Base-by-base conservation (phyloP, 2,888 invertebrate genomes). In the Oeneis ivallda region DNA sequence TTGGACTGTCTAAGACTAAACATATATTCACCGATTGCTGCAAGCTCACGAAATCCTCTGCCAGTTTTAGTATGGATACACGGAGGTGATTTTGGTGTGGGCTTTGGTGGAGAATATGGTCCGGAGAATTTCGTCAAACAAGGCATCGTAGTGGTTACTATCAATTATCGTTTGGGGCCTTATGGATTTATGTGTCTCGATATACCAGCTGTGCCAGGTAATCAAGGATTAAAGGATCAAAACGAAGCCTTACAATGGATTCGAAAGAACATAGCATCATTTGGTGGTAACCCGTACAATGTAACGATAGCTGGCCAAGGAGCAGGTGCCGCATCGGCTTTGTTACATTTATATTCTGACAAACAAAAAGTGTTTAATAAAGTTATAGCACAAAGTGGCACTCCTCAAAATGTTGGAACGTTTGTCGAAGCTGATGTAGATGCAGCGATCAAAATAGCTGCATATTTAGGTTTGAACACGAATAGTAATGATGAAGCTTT, bases 1-100 rank as follows among this genome's bases (percentile, higher is more conserved):
- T 84, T 93, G 66, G 93, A 94, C 77, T 96, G 95, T 69, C 89
- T 96, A 0, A 93, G 92, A 66, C 77, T 96, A 7, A 96, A 95
- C 77, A 93, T 96, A 0, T 89, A 83, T 67, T 86, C 88, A 4
- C 91, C 91, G 6, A 80, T 76, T 43, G 69, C 72, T 63, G 90
- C 92, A 1, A 85, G 84, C 62, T 76, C 80, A 5, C 75, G 69
- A 13, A 87, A 81, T 65, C 89, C 87, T 4, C 68, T 90, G 41
- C 90, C 92, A 15, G 91, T 92, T 1, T 66, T 91, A 50, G 84
- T 89, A 3, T 92, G 88, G 88, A 82, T 91, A 50, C 90, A 91
- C 50, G 92, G 92, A 15, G 92, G 92, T 47, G 76, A 74, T 7
- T 92, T 88, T 39, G 72, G 65, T 6, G 67, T 67, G 2, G 91